Base-by-base conservation (phyloP, 1,140 invertebrate genomes). In the Bombus difficillimus region DNA sequence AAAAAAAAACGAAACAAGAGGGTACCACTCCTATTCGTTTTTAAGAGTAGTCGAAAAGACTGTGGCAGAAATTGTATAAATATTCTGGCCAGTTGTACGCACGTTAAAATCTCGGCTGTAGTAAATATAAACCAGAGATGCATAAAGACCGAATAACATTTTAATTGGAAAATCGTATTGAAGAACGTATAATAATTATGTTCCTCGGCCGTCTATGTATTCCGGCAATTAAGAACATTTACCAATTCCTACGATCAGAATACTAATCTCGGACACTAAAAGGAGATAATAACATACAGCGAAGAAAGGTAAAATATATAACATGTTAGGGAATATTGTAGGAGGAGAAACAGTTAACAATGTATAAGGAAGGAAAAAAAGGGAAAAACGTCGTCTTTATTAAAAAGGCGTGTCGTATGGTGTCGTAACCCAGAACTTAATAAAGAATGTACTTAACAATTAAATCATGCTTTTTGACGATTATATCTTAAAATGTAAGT, bases 401-500 rank as follows among this genome's bases (percentile, higher is more conserved):
- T 18, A 53, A 32, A 66, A 66, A 66, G 28, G 62, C n/a, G 62
- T 15, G 62, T 32, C 62, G n/a, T 32, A 62, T n/a, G 62, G 0
- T 18, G 47, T 47, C n/a, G 62, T 32, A 64, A n/a, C 0, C 28
- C 6, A 10, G 3, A 22, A 37, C 5, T 22, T 37, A 3, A 68
- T 68, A 41, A 73, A 4, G 8, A 41, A 32, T 43, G 22, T 15
- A 75, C 22, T 18, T n/a, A 57, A 25, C 22, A 59, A 15, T 41
- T 53, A 39, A 43, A n/a, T 37, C 37, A 25, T 81, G 28, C 28
- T 72, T 32, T 66, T 72, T 10, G 66, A 59, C 32, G 39, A 79
- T 32, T 25, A 69, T 73, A 71, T 12, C 39, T 81, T 43, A 64
- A 41, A 15, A 32, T 73, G 41, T 15, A 66, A 66, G 71, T 80